Percentiles rank a stretch among this genome's conserved stretches.
Conservation (phyloP, 2,888 invertebrate species). For the Sesia bembeciformis region DNA sequence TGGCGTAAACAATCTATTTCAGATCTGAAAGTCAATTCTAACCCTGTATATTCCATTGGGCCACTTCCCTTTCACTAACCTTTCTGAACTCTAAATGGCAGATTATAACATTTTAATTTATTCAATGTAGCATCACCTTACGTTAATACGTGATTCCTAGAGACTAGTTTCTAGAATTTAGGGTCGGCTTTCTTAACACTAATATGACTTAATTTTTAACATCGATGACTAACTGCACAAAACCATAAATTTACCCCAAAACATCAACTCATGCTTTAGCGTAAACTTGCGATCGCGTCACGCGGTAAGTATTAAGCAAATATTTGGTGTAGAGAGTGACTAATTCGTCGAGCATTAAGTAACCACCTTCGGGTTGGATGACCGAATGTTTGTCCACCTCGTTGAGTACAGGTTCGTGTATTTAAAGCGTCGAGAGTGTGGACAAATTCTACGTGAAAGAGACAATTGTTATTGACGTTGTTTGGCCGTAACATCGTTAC, state of each 20-base stretch:
- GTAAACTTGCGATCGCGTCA: slow-evolving; percentile 34
- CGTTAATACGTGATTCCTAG: neutral
- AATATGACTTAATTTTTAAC: too few relatives aligned
- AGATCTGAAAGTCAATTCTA: slow-evolving; percentile 52
- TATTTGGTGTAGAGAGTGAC: slow-evolving; percentile 55
- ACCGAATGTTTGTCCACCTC: slow-evolving; percentile 52
- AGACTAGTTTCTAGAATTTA: neutral
- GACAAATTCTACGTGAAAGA: slow-evolving; percentile 24
- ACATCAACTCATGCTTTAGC: slow-evolving; percentile 15
- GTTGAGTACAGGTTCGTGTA: slow-evolving; percentile 38
- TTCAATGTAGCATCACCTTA: neutral
- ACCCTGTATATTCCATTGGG: slow-evolving; percentile 31
- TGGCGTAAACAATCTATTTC: slow-evolving; percentile 72
- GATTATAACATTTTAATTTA: neutral
- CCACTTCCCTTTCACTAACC: slow-evolving; percentile 19
- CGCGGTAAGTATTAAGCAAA: slow-evolving; percentile 38
- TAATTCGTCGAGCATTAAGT: slow-evolving; percentile 61
- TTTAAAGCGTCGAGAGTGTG: slow-evolving; percentile 31
- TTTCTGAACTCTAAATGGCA: neutral
- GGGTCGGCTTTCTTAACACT: too few relatives aligned
- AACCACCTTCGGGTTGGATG: slow-evolving; percentile 57
- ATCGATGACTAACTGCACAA: too few relatives aligned
- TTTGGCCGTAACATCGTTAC: slow-evolving; percentile 14
- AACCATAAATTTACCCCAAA: neutral
- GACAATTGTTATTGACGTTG: slow-evolving; percentile 18